These are phyloP conservation scores for Crioceris asparagi DNA, from an alignment of 2,888 invertebrate species.

Conservation along the genomic window DNA sequence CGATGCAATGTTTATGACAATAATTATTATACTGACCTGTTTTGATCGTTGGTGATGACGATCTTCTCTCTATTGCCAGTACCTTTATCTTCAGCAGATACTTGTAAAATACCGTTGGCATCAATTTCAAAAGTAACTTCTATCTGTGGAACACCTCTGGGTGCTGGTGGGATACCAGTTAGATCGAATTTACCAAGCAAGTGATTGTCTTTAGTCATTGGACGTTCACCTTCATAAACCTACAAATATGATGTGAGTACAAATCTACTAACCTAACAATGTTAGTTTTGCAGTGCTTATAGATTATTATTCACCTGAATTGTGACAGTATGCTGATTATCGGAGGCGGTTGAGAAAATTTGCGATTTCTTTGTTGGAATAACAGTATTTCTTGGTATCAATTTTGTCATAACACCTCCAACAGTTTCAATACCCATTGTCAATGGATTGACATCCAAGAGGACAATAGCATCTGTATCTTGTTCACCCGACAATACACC, in stretches of 20 bases:
- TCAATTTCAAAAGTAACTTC: slow-evolving; percentile 93
- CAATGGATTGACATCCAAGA: slow-evolving; percentile 96
- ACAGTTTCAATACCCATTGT: slow-evolving; percentile 99
- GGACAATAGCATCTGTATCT: slow-evolving; percentile 90
- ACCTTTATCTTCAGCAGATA: slow-evolving; percentile 95
- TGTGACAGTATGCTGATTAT: slow-evolving; percentile 98
- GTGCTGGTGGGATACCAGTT: slow-evolving; percentile 92
- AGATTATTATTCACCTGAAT: slow-evolving; percentile 58
- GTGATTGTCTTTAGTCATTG: slow-evolving; percentile 99
- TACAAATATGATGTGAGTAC: too few relatives aligned
- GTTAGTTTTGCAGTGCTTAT: too few relatives aligned
- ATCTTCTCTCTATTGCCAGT: slow-evolving; percentile 98
- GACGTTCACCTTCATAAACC: slow-evolving; percentile 97
- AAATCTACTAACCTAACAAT: too few relatives aligned
- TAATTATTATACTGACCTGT: too few relatives aligned
- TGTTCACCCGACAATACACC: slow-evolving; percentile 97
- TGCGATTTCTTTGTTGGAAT: slow-evolving; percentile 99
- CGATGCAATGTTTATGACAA: too few relatives aligned
- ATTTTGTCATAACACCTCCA: slow-evolving; percentile 96
- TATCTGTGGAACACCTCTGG: slow-evolving; percentile 86
- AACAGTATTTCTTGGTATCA: slow-evolving; percentile 95
- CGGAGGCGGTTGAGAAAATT: slow-evolving; percentile 98
- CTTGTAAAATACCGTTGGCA: slow-evolving; percentile 89
- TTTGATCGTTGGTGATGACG: slow-evolving; percentile 97
- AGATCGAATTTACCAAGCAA: slow-evolving; percentile 96